A percentile compares a stretch with the other conserved stretches of the same genome.
phyloP scores from a whole-genome alignment of 2,888 invertebrate species.

The Charanyca ferruginea region DNA sequence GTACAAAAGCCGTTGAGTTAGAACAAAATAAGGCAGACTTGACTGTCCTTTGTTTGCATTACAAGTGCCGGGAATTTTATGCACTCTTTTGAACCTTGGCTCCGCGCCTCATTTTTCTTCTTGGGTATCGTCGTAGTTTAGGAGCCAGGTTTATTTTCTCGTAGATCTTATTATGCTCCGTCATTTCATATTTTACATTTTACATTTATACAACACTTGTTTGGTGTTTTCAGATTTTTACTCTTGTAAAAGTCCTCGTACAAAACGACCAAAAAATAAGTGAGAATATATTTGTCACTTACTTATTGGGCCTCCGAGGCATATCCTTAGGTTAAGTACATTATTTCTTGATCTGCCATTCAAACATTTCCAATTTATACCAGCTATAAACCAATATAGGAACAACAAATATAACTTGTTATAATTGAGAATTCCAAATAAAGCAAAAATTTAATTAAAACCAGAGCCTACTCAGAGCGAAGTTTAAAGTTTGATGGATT shows the following conservation, averaged over 20 bases:
- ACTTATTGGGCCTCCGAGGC: no score
- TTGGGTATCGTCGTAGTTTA: conserved; percentile 40
- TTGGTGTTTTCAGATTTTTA: not conserved
- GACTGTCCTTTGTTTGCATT: conserved; percentile 67
- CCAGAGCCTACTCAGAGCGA: conserved; percentile 23
- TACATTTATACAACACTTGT: conserved; percentile 39
- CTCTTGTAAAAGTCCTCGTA: no score
- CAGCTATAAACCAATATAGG: not conserved
- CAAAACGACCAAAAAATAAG: no score
- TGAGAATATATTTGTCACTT: no score
- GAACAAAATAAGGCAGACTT: conserved; percentile 63
- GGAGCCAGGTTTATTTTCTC: conserved; percentile 44
- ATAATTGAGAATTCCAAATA: conserved; percentile 44
- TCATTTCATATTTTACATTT: no score
- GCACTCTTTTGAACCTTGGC: conserved; percentile 71
- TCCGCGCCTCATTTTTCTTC: conserved; percentile 52
- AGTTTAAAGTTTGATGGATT: conserved; percentile 64
- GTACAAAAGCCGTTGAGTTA: conserved; percentile 55
- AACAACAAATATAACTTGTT: conserved; percentile 36
- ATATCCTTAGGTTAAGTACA: conserved; percentile 1
- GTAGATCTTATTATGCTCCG: conserved; percentile 39
- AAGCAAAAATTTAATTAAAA: conserved; percentile 61
- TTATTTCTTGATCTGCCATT: conserved; percentile 13
- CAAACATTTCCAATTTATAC: conserved; percentile 6
- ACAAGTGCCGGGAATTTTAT: conserved; percentile 69